Evolutionary conservation across 2,113 vertebrate genomes (phyloP).

Genomic region (Aptenodytes patagonicus): DNA sequence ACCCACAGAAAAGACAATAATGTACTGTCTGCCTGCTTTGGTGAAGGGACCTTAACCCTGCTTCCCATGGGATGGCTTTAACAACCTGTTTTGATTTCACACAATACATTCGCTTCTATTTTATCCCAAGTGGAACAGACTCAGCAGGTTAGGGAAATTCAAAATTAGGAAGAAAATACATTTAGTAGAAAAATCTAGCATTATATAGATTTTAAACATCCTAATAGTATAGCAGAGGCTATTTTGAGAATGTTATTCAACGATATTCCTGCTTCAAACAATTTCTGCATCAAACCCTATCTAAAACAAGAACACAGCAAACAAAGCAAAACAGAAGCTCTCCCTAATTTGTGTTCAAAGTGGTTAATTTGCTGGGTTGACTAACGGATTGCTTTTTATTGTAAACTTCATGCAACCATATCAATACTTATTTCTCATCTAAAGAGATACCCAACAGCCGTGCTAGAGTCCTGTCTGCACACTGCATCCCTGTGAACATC

Average conservation of each 20-base stretch:
- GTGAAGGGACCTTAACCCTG: not conserved
- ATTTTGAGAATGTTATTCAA: not conserved
- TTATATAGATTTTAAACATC: not conserved
- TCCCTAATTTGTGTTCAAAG: not conserved
- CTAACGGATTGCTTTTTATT: not conserved
- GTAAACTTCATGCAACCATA: not conserved
- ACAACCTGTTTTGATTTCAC: not conserved
- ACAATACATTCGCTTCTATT: not conserved
- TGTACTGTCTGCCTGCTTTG: not conserved
- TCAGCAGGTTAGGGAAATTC: not conserved
- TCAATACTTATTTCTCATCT: not conserved
- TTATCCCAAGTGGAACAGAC: not conserved
- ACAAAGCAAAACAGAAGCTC: not conserved
- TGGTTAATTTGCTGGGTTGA: not conserved
- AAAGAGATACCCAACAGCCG: not conserved
- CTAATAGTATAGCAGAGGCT: not conserved
- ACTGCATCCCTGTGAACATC: not conserved
- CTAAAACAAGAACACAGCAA: not conserved
- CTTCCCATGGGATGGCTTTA: not conserved
- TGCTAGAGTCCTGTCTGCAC: not conserved
- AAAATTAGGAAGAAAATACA: not conserved
- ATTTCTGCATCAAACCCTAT: not conserved
- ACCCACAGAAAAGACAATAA: not conserved
- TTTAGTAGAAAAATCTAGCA: not conserved
- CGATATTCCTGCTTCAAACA: not conserved